Evolutionary conservation across 2,888 invertebrate genomes (phyloP).

Genomic region (Chalcosyrphus nemorum): DNA sequence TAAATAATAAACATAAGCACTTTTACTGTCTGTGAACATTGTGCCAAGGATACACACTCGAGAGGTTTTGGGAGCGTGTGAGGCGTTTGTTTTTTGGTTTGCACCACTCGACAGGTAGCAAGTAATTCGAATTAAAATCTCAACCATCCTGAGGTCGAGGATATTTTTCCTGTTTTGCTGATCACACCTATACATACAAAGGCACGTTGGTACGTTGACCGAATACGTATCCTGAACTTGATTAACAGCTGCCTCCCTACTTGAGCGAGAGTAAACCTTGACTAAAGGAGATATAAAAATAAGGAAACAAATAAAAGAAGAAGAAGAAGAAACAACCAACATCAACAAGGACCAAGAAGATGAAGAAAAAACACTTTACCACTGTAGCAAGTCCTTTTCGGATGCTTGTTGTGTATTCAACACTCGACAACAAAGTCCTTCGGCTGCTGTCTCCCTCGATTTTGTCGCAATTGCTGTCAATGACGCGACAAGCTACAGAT

Average conservation of each 20-base stretch:
- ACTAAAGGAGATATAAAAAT: constrained; percentile 17
- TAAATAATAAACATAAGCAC: constrained; percentile 79
- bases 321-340: not conserved
- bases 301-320: constrained; percentile 22
- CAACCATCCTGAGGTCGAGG: not conserved
- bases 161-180: constrained; percentile 10
- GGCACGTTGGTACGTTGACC: constrained; percentile 29
- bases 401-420: constrained; percentile 52
- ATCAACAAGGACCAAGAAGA: not conserved
- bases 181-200: constrained; percentile 34
- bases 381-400: constrained; percentile 32
- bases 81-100: not conserved
- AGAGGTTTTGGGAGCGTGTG: not conserved
- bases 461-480: constrained; percentile 50
- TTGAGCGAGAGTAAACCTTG: not conserved
- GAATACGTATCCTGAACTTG: constrained; percentile 29
- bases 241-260: constrained; percentile 34
- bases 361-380: constrained; percentile 41
- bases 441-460: not conserved
- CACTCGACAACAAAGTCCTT: constrained; percentile 38
- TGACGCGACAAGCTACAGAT: constrained; percentile 47
- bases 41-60: not conserved
- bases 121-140: constrained; percentile 11
- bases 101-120: not conserved
- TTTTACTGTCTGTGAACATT: constrained; percentile 76